Evolutionary conservation across 1,140 invertebrate genomes (phyloP), one percentile per base, ranked within the genome.

Genomic region (Zaprionus lachaisei): DNA sequence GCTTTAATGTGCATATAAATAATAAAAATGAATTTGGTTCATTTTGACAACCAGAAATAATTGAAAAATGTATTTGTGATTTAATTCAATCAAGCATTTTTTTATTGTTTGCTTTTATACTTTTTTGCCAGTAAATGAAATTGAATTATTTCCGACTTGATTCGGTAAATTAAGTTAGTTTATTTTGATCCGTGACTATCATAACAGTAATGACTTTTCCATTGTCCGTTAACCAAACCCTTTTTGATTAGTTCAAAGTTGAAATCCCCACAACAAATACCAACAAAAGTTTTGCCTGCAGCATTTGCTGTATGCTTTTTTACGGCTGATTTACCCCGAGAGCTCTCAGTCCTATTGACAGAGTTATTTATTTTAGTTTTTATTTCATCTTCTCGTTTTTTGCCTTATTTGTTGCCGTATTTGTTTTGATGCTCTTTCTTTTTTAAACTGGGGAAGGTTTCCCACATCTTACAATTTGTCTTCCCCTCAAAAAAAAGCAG

Each of bases 391-490:
- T 38, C 41, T 57, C n/a, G 2, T 9, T 80, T 15, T 55, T 55
- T 55, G 5, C 12, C 26, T 20, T 60, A 64, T 73, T 11, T 15
- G 12, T 64, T 70, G 5, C 12, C 26, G 26, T 60, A 64, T 73
- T 11, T 15, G 12, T 64, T 70, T 70, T 47, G 69, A 58, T 73
- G 38, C 55, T 55, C 17, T 77, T 77, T 72, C 15, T 9, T 80
- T 34, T 34, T 34, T 34, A 11, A 11, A 11, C 31, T 11, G 9
- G 31, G 9, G 9, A 11, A 11, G 57, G 57, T 26, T 64, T 44
- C 41, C 24, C 44, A 49, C 47, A 69, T 64, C 26, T 63, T 67
- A 28, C 77, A 68, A 66, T 87, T 89, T 73, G 80, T 86, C 80
- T 83, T 66, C 54, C 61, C 61, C 76, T 17, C 72, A 41, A 12